These are phyloP conservation scores for Taphrorychus bicolor DNA, from an alignment of 2,888 invertebrate species.

Conservation along the genomic window DNA sequence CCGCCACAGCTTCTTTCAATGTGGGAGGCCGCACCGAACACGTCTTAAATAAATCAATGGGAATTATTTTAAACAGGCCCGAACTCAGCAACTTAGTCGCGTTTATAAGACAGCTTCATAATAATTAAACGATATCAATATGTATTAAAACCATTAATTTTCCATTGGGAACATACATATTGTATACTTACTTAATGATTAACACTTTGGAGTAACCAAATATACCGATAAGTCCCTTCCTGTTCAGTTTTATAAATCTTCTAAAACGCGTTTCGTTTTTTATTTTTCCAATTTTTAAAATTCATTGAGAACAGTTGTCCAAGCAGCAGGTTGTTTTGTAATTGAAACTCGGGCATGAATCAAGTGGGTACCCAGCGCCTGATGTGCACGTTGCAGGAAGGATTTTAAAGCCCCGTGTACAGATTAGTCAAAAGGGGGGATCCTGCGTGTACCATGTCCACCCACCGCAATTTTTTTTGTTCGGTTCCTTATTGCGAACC, in stretches of 20 bases:
- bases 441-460: slow-evolving; percentile 7
- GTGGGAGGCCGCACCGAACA: slow-evolving; percentile 39
- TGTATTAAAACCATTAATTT: too few species aligned
- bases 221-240: slow-evolving; percentile 3
- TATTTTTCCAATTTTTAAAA: slow-evolving; percentile 26
- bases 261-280: background rate
- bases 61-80: slow-evolving; percentile 21
- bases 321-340: slow-evolving; percentile 37
- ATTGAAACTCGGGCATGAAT: slow-evolving; percentile 24
- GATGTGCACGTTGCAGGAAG: background rate
- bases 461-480: slow-evolving; percentile 10
- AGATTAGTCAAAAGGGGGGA: background rate
- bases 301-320: slow-evolving; percentile 30
- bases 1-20: slow-evolving; percentile 42
- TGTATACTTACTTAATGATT: too few species aligned
- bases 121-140: too few species aligned
- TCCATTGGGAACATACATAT: too few species aligned
- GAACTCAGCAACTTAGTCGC: too few species aligned
- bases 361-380: slow-evolving; percentile 7
- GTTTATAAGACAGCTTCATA: too few species aligned
- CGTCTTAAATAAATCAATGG: slow-evolving; percentile 38
- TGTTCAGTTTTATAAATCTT: background rate
- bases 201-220: too few species aligned
- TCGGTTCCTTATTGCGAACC: background rate
- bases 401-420: background rate